These are phyloP conservation scores for Mesocricetus auratus DNA, from an alignment of 2,113 vertebrate species.

Conservation along the genomic window DNA sequence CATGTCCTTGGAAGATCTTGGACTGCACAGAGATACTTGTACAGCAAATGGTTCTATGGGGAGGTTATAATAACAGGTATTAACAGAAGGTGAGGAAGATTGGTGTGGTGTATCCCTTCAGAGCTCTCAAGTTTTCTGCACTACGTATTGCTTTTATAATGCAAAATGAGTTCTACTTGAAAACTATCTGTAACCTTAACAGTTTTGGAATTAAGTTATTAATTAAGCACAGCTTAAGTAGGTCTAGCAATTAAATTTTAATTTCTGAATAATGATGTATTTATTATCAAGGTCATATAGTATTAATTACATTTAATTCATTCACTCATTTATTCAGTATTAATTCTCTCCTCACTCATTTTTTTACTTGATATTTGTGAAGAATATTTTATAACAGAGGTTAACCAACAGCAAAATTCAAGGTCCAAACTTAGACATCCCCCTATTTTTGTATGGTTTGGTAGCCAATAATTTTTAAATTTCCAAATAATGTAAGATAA, in stretches of 20 bases:
- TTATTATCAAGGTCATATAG: conserved; percentile 60
- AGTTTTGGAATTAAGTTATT: conserved; percentile 67
- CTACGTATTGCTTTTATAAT: conserved; percentile 40
- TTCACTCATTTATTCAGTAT: conserved; percentile 36
- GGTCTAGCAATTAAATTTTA: conserved; percentile 67
- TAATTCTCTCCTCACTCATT: conserved; percentile 19
- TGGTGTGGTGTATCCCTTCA: background rate
- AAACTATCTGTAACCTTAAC: conserved; percentile 15
- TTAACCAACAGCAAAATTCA: background rate
- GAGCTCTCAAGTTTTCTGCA: background rate
- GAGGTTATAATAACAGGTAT: background rate
- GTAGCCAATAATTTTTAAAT: background rate
- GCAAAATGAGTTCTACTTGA: conserved; percentile 43
- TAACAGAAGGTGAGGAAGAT: background rate
- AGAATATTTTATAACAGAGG: background rate
- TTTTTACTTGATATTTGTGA: conserved; percentile 45
- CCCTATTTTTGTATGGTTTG: background rate
- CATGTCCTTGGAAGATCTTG: background rate
- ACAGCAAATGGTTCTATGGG: background rate
- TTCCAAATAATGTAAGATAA: background rate
- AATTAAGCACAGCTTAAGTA: conserved; percentile 74
- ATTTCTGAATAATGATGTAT: conserved; percentile 73
- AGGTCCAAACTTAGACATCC: background rate
- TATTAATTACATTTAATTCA: conserved; percentile 54
- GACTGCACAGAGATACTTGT: background rate